Percentiles rank a stretch among this genome's conserved stretches.
phyloP scores from a whole-genome alignment of 37 sponge, comb jelly and placozoan genomes.

The Halisarca cf. caerulea region DNA sequence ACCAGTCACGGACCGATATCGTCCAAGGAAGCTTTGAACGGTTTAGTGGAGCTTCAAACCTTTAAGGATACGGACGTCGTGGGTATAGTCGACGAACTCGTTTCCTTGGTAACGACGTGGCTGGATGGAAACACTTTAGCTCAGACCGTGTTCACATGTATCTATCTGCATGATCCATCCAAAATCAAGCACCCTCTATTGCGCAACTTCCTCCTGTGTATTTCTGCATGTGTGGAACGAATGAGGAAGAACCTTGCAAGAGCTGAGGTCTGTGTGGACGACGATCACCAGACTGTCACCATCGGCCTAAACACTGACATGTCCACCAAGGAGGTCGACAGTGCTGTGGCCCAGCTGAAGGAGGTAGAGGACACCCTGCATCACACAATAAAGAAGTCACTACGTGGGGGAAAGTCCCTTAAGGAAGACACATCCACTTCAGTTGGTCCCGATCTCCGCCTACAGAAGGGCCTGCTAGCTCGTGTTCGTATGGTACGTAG shows the following conservation, averaged over 20 bases:
- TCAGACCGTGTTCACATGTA: slow-evolving; percentile 96
- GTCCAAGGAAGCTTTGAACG: slow-evolving; percentile 59
- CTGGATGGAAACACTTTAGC: slow-evolving; percentile 91
- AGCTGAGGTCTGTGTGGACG: slow-evolving; percentile 73
- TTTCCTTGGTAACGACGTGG: slow-evolving; percentile 92
- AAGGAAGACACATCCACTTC: neutral
- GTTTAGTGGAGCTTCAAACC: slow-evolving; percentile 53
- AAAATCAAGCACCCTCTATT: slow-evolving; percentile 53
- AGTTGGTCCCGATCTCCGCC: too few relatives aligned
- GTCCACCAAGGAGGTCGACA: neutral
- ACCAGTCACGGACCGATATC: neutral
- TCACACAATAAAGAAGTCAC: slow-evolving; percentile 16
- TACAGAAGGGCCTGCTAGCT: neutral
- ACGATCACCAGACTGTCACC: slow-evolving; percentile 76
- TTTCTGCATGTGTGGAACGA: slow-evolving; percentile 59
- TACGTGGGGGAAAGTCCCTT: neutral
- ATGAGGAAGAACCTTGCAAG: slow-evolving; percentile 53
- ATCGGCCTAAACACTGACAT: slow-evolving; percentile 40
- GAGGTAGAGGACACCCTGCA: slow-evolving; percentile 50
- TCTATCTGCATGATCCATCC: slow-evolving; percentile 68
- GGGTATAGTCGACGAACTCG: slow-evolving; percentile 90
- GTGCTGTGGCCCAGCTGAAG: slow-evolving; percentile 43
- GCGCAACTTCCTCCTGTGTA: slow-evolving; percentile 39
- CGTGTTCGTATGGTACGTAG: neutral
- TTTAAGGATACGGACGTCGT: slow-evolving; percentile 64